phyloP scores from a whole-genome alignment of 2,797 vertebrate genomes.

The Coreius guichenoti region DNA sequence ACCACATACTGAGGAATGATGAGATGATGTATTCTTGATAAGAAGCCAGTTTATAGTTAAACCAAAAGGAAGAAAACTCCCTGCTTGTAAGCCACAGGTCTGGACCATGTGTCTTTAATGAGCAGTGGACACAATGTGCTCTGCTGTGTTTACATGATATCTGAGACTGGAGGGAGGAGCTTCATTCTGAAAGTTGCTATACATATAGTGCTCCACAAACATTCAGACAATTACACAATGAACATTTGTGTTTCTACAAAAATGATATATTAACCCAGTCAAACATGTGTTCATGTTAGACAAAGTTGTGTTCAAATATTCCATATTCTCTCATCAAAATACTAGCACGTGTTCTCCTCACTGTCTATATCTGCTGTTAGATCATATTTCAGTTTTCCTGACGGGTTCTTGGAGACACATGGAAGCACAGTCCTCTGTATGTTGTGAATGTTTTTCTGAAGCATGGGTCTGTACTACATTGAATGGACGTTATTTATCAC shows the following conservation, averaged over 20 bases:
- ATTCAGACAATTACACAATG: not conserved
- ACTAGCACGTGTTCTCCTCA: not conserved
- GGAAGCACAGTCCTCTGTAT: not conserved
- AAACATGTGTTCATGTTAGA: not conserved
- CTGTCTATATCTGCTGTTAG: not conserved
- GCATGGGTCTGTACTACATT: not conserved
- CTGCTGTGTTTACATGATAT: slow-evolving; percentile 56
- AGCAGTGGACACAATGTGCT: slow-evolving; percentile 52
- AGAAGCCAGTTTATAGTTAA: not conserved
- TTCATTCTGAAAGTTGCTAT: not conserved
- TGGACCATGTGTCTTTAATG: slow-evolving; percentile 29
- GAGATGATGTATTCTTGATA: not conserved
- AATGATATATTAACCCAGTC: not conserved
- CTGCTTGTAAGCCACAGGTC: not conserved
- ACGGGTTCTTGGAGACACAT: not conserved
- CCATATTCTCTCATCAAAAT: not conserved
- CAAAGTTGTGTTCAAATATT: not conserved
- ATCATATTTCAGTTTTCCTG: slow-evolving; percentile 17
- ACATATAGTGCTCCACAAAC: not conserved
- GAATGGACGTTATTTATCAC: not conserved
- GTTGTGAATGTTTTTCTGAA: slow-evolving; percentile 4
- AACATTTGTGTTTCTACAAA: not conserved
- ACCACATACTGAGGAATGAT: not conserved
- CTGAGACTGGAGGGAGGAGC: slow-evolving; percentile 35
- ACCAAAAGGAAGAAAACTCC: not conserved